phyloP scores from a whole-genome alignment of 2,888 invertebrate genomes.

The Lithosia quadra region DNA sequence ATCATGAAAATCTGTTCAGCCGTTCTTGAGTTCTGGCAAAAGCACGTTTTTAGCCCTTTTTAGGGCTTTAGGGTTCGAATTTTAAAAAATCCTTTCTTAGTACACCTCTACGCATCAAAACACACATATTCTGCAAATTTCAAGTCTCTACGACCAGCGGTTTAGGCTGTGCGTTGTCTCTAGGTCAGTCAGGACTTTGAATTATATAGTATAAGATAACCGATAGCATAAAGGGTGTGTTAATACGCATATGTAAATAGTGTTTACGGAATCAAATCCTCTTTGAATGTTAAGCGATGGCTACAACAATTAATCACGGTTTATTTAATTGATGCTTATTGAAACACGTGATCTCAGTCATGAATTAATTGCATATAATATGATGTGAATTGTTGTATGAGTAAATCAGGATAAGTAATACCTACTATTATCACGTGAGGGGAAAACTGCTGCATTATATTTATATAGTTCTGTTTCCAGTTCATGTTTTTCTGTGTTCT shows the following conservation, averaged over 20 bases:
- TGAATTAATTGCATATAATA: not conserved
- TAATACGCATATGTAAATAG: slow-evolving; percentile 11
- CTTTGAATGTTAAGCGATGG: slow-evolving; percentile 7
- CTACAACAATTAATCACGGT: slow-evolving; percentile 6
- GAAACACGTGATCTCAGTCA: not conserved
- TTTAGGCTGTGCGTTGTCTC: too few species aligned
- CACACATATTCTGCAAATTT: too few species aligned
- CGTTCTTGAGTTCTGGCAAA: too few species aligned
- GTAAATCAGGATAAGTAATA: slow-evolving; percentile 8
- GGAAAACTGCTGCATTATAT: not conserved
- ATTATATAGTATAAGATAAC: too few species aligned
- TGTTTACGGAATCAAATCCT: slow-evolving; percentile 13
- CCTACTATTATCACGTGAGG: not conserved
- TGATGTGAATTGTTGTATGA: not conserved
- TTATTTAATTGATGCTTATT: slow-evolving; percentile 5
- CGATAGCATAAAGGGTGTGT: slow-evolving; percentile 5
- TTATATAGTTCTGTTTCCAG: not conserved
- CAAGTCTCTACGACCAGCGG: too few species aligned
- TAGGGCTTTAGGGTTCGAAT: too few species aligned
- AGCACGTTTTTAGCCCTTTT: too few species aligned
- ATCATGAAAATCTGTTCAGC: too few species aligned
- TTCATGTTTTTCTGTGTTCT: not conserved
- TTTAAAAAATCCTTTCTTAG: too few species aligned
- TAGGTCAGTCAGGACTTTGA: too few species aligned
- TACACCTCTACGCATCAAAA: too few species aligned